Evolutionary conservation across 2,797 vertebrate species (phyloP), one percentile per base, ranked within the genome.

Genomic region (Menidia menidia): DNA sequence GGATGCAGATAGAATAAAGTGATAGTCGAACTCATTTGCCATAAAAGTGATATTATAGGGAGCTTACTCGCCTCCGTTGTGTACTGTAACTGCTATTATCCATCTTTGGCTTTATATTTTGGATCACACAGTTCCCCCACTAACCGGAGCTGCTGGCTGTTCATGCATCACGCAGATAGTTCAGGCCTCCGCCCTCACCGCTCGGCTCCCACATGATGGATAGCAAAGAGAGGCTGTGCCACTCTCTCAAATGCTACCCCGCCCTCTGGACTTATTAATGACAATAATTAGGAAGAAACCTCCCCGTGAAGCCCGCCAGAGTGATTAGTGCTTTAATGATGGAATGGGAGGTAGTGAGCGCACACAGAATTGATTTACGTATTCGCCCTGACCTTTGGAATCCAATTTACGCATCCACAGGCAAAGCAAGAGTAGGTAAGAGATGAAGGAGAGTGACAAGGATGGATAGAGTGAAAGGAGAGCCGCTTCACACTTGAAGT

Each of bases 301-400:
- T 94, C 92, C 90, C 88, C 51, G 82, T 71, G 77, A 91, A 92
- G 87, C 87, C 79, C 82, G 83, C 84, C 88, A 90, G 86, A 93
- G 93, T 94, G 92, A 94, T 94, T 94, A 94, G 92, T 70, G 88
- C 90, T 93, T 90, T 93, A 92, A 93, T 93, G 93, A 93, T 93
- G 91, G 92, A 93, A 90, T 77, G 81, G 89, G 82, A 84, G 86
- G 88, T 84, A 86, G 89, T 77, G 85, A 90, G 83, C 75, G 67
- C 90, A 82, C 86, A 74, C 87, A 80, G 86, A 91, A 94, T 93
- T 94, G 93, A 94, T 94, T 93, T 93, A 91, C 88, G 87, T 88
- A 92, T 93, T 90, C 86, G 78, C 85, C 89, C 89, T 93, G 92
- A 93, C 93, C 93, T 94, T 93, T 93, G 90, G 84, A 94, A 92